These are phyloP conservation scores for Malachius bipustulatus DNA, from an alignment of 2,888 invertebrate species.

Conservation along the genomic window DNA sequence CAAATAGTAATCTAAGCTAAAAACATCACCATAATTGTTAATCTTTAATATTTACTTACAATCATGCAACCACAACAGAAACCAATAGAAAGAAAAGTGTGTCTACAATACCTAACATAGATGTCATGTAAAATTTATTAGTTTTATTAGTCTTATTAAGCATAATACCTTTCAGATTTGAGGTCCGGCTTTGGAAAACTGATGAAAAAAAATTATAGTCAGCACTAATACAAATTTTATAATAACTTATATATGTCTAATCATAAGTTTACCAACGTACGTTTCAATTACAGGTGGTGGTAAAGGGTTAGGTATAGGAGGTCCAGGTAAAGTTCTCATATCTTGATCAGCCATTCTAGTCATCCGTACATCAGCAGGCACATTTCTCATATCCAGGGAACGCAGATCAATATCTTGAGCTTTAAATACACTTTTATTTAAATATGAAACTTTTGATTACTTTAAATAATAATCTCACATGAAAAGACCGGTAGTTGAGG, in stretches of 20 bases:
- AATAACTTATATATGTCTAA: too few relatives aligned
- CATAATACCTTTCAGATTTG: slow-evolving; percentile 21
- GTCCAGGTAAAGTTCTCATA: slow-evolving; percentile 49
- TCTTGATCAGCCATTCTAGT: slow-evolving; percentile 58
- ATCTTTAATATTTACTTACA: too few relatives aligned
- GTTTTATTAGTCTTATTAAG: too few relatives aligned
- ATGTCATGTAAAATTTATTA: slow-evolving; percentile 15
- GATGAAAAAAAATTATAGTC: too few relatives aligned
- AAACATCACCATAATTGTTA: too few relatives aligned
- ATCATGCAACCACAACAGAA: too few relatives aligned
- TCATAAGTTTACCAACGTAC: slow-evolving; percentile 32
- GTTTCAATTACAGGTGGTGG: slow-evolving; percentile 33
- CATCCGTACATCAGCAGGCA: slow-evolving; percentile 39
- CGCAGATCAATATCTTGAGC: slow-evolving; percentile 50
- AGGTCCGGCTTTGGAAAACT: slow-evolving; percentile 17
- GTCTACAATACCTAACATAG: too few relatives aligned
- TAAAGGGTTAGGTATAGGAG: slow-evolving; percentile 22
- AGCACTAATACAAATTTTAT: too few relatives aligned
- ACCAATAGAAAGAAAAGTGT: too few relatives aligned
- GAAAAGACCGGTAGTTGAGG: slow-evolving; percentile 25
- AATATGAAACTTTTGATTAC: too few relatives aligned
- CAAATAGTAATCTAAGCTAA: too few relatives aligned
- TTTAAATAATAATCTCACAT: too few relatives aligned
- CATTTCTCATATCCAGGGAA: slow-evolving; percentile 40
- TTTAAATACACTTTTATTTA: slow-evolving; percentile 22